Evolutionary conservation across 2,797 vertebrate species (phyloP).

Genomic region (Muraenolepis orangiensis): DNA sequence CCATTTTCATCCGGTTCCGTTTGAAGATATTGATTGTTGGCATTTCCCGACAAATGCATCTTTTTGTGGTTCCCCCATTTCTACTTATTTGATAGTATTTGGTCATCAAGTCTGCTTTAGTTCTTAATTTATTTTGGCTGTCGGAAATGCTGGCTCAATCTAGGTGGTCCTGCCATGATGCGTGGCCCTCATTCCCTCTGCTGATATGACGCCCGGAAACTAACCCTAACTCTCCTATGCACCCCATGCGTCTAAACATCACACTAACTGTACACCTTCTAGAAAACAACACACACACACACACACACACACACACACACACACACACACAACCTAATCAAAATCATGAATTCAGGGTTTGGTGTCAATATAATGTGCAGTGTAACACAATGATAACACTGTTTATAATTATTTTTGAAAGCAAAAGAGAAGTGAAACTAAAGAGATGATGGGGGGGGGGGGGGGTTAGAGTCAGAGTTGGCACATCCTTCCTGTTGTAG

Average conservation of each 20-base stretch:
- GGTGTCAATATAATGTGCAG: too few species aligned
- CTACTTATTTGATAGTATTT: background rate
- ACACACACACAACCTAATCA: too few species aligned
- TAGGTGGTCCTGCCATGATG: background rate
- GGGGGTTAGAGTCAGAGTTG: background rate
- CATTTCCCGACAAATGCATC: slow-evolving; percentile 32
- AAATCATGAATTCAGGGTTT: too few species aligned
- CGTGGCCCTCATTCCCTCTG: too few species aligned
- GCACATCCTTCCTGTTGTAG: background rate
- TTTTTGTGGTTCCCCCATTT: background rate
- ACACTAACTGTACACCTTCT: too few species aligned
- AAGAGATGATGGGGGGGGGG: background rate
- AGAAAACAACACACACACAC: too few species aligned
- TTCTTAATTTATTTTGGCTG: slow-evolving; percentile 49
- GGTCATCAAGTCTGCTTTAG: slow-evolving; percentile 17
- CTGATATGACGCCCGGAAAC: too few species aligned
- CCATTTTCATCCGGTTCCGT: slow-evolving; percentile 31
- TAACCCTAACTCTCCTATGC: too few species aligned
- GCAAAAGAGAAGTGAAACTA: background rate
- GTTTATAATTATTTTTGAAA: too few species aligned
- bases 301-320: too few species aligned
- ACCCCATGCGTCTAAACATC: too few species aligned
- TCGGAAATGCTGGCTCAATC: slow-evolving; percentile 14
- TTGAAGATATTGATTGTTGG: slow-evolving; percentile 13
- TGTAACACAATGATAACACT: too few species aligned